phyloP scores from a whole-genome alignment of 2,888 invertebrate species.

The Hololepta plana region DNA sequence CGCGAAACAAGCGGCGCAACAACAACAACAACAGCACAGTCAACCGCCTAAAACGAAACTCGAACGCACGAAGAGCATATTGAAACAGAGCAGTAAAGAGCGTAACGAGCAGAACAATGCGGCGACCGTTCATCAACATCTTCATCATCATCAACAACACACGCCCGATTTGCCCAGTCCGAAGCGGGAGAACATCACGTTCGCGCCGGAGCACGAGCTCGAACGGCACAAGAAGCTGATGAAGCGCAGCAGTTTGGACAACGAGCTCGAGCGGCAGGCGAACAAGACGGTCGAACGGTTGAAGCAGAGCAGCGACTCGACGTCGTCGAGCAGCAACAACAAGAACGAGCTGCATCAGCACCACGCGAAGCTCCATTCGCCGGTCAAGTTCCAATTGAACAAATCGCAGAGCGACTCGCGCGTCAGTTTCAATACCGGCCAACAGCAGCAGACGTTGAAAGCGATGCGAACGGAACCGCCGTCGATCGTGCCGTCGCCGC shows the following conservation, averaged over 20 bases:
- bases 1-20: conserved; percentile 1
- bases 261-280: conserved; percentile 13
- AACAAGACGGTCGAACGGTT: not conserved
- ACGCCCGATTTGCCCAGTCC: conserved; percentile 17
- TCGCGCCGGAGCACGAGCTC: conserved; percentile 17
- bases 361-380: too few relatives aligned
- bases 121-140: too few relatives aligned
- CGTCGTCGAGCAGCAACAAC: too few relatives aligned
- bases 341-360: too few relatives aligned
- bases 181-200: conserved; percentile 22
- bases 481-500: too few relatives aligned
- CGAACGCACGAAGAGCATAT: conserved; percentile 24
- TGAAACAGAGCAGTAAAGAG: conserved; percentile 25
- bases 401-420: too few relatives aligned
- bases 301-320: conserved; percentile 5
- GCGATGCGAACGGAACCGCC: too few relatives aligned
- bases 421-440: too few relatives aligned
- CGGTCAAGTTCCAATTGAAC: too few relatives aligned
- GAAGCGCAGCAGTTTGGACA: conserved; percentile 16
- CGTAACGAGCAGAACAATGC: conserved; percentile 15
- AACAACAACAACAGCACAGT: conserved; percentile 7
- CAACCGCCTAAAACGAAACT: conserved; percentile 14
- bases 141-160: conserved; percentile 5
- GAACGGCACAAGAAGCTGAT: conserved; percentile 12
- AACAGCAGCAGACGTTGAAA: too few relatives aligned